Evolutionary conservation across 2,888 invertebrate genomes (phyloP), one percentile per base, ranked within the genome.

Genomic region (Boloria euphrosyne): DNA sequence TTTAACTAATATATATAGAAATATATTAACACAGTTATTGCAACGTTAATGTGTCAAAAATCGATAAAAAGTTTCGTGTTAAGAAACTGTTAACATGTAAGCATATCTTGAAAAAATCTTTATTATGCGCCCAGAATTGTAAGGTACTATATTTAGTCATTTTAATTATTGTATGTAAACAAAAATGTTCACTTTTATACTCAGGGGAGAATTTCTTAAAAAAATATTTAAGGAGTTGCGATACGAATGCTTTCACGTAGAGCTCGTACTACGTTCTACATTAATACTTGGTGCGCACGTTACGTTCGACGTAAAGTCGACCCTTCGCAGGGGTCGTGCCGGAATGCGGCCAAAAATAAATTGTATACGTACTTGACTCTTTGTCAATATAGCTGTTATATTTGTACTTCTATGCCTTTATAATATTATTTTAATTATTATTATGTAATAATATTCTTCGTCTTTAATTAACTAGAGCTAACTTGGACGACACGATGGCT

Each of bases 21-120:
- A 31, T n/a, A 38, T 60, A 38, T 13, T 38, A 38, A 50, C 18
- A 31, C 16, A 14, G n/a, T 65, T 59, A 63, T 61, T 66, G 55
- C 62, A 62, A 53, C 59, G 59, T 63, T 66, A 66, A 66, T 68
- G 65, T 68, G 62, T 46, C 63, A 65, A 59, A 68, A 63, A 69
- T 69, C 71, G 60, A 72, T 68, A 68, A 62, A 44, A 50, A 65
- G 69, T 68, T 70, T 67, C 73, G 72, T 73, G 73, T 60, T 68
- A 52, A 68, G 38, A 58, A 58, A 66, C 68, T 68, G 69, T 73
- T 73, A 69, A 67, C 69, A 68, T 67, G 65, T 68, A 57, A 60
- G 54, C 55, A 69, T 66, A 66, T 62, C 60, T 61, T 59, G 66
- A 64, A 59, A 66, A 70, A 65, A 65, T 46, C 57, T 67, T 61